Evolutionary conservation across 23 tunicate genomes (phyloP), one percentile per base, ranked within the genome.

Genomic region (Phallusia fumigata): DNA sequence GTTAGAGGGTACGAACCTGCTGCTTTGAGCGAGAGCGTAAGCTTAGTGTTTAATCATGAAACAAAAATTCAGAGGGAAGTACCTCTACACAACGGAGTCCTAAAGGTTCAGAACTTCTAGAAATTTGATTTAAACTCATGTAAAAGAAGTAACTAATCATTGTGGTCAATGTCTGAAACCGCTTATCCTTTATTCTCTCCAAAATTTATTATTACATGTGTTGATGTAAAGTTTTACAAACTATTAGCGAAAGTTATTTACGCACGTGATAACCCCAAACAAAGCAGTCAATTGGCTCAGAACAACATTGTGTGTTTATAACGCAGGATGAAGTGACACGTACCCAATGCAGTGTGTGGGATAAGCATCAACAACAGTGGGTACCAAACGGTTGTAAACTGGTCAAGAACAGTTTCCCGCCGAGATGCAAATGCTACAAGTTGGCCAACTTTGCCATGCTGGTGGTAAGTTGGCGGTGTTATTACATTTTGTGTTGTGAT

Each of bases 301-400:
- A n/a, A n/a, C n/a, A n/a, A n/a, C n/a, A n/a, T n/a, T n/a, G n/a
- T n/a, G n/a, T n/a, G n/a, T n/a, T n/a, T n/a, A n/a, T n/a, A n/a
- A n/a, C n/a, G n/a, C n/a, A 58, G 69, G 16, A 58, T 21, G 28
- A 6, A 3, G 69, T 58, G 69, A 58, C 69, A 58, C 26, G 69
- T 22, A 58, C 69, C 15, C 69, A 58, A 58, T 58, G 69, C 69
- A 58, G 28, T 24, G 69, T 58, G 13, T 58, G 69, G 69, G 69
- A 58, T 24, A 13, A 24, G 2, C 26, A 58, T 5, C 69, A 58
- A 24, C 69, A 21, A 3, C 15, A 6, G 16, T 58, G 69, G 69
- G 69, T 58, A 6, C 69, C 69, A 22, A 58, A 58, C 28, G 69
- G 69, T 24, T 58, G 69, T 24, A 5, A 58, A 58, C 16, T 58